A percentile compares a stretch with the other conserved stretches of the same genome.
phyloP scores from a whole-genome alignment of 2,888 invertebrate genomes.

The Periphyllus acericola region DNA sequence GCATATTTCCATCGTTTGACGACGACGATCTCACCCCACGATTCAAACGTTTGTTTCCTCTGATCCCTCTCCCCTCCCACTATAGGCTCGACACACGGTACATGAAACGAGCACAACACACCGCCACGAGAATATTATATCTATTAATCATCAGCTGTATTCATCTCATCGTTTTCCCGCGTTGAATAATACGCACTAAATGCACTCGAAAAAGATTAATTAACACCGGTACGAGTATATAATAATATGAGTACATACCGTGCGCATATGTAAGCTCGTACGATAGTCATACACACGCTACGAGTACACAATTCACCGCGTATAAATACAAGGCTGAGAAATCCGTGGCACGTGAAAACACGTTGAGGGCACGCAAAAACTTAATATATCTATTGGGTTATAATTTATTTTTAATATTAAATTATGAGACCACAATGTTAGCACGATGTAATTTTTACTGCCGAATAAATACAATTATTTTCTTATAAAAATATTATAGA shows the following conservation, averaged over 20 bases:
- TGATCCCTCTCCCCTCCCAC: not conserved
- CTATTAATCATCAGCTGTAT: slow-evolving; percentile 48
- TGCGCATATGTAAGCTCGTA: not conserved
- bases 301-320: not conserved
- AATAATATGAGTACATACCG: not conserved
- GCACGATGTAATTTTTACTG: too few species aligned
- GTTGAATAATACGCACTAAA: slow-evolving; percentile 41
- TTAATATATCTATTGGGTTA: too few species aligned
- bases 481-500: too few species aligned
- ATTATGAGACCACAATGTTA: too few species aligned
- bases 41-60: not conserved
- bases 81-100: not conserved
- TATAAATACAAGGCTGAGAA: too few species aligned
- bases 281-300: not conserved
- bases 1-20: slow-evolving; percentile 25
- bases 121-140: not conserved
- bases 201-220: slow-evolving; percentile 51
- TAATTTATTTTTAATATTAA: too few species aligned
- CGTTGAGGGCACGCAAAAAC: too few species aligned
- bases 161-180: slow-evolving; percentile 28
- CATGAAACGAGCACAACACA: not conserved
- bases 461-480: too few species aligned
- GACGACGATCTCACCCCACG: not conserved
- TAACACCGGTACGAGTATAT: slow-evolving; percentile 8
- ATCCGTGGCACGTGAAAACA: too few species aligned